These are phyloP conservation scores for Heliconius ismenius DNA, from an alignment of 2,888 invertebrate genomes.

Conservation along the genomic window DNA sequence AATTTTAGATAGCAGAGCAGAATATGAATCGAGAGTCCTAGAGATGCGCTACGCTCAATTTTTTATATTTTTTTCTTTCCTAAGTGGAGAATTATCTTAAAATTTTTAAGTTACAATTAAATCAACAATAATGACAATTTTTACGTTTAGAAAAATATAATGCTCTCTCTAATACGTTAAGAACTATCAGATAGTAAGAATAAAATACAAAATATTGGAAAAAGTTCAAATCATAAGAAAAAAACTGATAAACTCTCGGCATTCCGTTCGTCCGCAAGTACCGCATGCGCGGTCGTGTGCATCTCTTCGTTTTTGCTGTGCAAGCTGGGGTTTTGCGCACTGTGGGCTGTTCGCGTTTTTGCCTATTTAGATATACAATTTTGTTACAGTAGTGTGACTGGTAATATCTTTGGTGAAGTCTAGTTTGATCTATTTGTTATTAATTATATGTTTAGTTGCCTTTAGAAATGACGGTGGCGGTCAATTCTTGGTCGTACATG, in stretches of 20 bases:
- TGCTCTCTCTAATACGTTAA: background rate
- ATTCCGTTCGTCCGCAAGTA: conserved; percentile 47
- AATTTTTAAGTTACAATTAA: no score
- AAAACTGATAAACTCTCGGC: conserved; percentile 36
- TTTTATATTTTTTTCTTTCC: no score
- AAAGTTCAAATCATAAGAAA: conserved; percentile 5
- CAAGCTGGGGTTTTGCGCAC: conserved; percentile 43
- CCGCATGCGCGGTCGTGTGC: conserved; percentile 59
- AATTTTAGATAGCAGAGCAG: no score
- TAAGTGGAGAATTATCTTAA: no score
- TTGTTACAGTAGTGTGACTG: conserved; percentile 3
- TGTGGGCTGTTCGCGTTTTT: conserved; percentile 40
- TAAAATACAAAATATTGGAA: background rate
- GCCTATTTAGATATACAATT: conserved; percentile 19
- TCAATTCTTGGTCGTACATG: no score
- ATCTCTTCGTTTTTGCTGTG: conserved; percentile 55
- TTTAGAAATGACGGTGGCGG: background rate
- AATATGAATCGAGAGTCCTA: no score
- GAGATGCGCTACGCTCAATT: no score
- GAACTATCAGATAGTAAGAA: background rate
- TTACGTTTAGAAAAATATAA: no score
- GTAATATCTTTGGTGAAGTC: background rate
- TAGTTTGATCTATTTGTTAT: background rate
- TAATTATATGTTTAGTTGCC: background rate
- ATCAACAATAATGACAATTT: no score